Conservation (phyloP, 2,888 invertebrate genomes). For the Andrena fulva region DNA sequence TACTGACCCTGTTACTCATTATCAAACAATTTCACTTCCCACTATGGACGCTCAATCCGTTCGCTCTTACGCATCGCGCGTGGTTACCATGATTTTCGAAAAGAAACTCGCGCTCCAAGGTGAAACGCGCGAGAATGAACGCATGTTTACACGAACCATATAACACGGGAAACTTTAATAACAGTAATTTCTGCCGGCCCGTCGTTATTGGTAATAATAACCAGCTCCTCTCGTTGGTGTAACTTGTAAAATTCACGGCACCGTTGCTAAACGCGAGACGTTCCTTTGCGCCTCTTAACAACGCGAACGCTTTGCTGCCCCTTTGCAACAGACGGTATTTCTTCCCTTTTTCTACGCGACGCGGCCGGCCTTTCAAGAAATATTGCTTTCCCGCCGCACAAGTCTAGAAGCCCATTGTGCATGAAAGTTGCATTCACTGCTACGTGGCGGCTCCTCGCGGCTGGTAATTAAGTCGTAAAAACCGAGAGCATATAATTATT, state of each 20-base stretch:
- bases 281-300: constrained; percentile 25
- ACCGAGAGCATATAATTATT: constrained; percentile 59
- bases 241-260: constrained; percentile 34
- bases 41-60: background rate
- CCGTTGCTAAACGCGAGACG: constrained; percentile 22
- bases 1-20: background rate
- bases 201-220: constrained; percentile 46
- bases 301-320: constrained; percentile 7
- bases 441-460: constrained; percentile 40
- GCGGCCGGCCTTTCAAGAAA: constrained; percentile 44
- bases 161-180: constrained; percentile 43
- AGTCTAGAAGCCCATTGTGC: constrained; percentile 47
- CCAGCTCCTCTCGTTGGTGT: constrained; percentile 16
- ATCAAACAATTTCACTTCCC: background rate
- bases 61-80: background rate
- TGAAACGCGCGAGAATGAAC: constrained; percentile 10
- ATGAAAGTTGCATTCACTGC: constrained; percentile 42
- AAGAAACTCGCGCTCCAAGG: constrained; percentile 13
- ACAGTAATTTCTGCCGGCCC: constrained; percentile 38
- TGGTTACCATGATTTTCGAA: background rate
- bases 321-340: background rate
- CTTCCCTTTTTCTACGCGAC: constrained; percentile 17
- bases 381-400: constrained; percentile 54
- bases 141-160: constrained; percentile 43
- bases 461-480: constrained; percentile 61